These are phyloP conservation scores for Galleria mellonella DNA, from an alignment of 1,140 invertebrate genomes.

Conservation along the genomic window DNA sequence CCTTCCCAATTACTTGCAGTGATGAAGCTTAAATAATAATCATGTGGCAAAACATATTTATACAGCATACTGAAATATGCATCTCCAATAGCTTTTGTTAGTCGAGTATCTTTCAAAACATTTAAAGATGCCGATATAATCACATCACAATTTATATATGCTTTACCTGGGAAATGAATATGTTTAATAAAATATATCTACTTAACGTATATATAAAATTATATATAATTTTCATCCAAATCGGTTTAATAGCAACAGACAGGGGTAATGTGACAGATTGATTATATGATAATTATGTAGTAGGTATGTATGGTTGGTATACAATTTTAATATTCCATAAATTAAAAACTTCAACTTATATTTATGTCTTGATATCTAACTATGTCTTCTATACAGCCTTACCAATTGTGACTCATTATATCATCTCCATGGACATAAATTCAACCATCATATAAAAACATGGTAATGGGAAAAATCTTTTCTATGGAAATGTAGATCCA, in stretches of 20 bases:
- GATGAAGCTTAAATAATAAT: slow-evolving; percentile 46
- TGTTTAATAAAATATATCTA: neutral
- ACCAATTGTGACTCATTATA: too few species aligned
- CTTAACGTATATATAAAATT: too few species aligned
- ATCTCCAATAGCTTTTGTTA: slow-evolving; percentile 47
- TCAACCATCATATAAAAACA: too few species aligned
- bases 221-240: too few species aligned
- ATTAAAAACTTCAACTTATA: neutral
- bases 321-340: neutral
- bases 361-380: too few species aligned
- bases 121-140: slow-evolving; percentile 43
- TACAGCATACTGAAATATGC: slow-evolving; percentile 50
- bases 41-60: slow-evolving; percentile 45
- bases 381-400: too few species aligned
- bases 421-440: too few species aligned
- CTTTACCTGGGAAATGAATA: slow-evolving; percentile 30
- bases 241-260: too few species aligned
- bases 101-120: slow-evolving; percentile 41
- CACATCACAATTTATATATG: slow-evolving; percentile 53
- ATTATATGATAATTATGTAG: too few species aligned
- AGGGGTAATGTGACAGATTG: neutral
- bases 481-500: too few species aligned
- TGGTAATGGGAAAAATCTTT: too few species aligned
- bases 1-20: slow-evolving; percentile 51
- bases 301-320: neutral